Evolutionary conservation across 2,113 vertebrate species (phyloP).

Genomic region (Mola mola): DNA sequence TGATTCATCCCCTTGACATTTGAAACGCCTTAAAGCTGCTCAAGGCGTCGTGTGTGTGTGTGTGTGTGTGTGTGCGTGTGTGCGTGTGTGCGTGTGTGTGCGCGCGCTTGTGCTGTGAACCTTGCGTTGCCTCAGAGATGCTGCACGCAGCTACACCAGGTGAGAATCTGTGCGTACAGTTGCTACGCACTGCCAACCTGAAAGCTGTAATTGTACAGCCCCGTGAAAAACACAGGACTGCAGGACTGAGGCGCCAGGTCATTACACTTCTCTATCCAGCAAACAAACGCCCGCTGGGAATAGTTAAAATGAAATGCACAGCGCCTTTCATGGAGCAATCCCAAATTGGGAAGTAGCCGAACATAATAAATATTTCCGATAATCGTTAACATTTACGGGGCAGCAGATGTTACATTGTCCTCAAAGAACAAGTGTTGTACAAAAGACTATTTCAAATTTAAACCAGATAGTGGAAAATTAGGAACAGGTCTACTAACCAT

Average conservation of each 20-base stretch:
- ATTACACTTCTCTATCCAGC: not conserved
- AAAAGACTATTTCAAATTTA: constrained; percentile 61
- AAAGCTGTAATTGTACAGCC: constrained; percentile 47
- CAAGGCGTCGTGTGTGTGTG: constrained; percentile 24
- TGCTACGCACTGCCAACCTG: constrained; percentile 28
- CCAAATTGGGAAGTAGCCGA: constrained; percentile 57
- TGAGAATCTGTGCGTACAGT: constrained; percentile 32
- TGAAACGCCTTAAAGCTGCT: constrained; percentile 65
- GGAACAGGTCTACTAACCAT: constrained; percentile 65
- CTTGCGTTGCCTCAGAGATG: constrained; percentile 26
- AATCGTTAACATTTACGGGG: constrained; percentile 73
- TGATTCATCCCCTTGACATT: constrained; percentile 74
- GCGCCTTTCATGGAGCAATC: constrained; percentile 34
- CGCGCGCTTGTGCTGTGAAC: constrained; percentile 40
- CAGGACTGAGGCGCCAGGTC: constrained; percentile 1
- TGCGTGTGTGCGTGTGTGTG: constrained; percentile 24
- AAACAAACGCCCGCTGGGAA: constrained; percentile 32
- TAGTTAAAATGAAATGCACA: constrained; percentile 30
- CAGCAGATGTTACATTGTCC: constrained; percentile 66
- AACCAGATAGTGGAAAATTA: constrained; percentile 68
- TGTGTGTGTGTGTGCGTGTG: constrained; percentile 24
- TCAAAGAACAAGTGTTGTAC: constrained; percentile 50
- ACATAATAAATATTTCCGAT: constrained; percentile 68
- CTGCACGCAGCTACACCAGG: constrained; percentile 39
- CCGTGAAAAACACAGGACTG: constrained; percentile 28